Percentiles rank a stretch among this genome's conserved stretches.
Conservation (phyloP, 1,140 invertebrate genomes). For the Colletes gigas region DNA sequence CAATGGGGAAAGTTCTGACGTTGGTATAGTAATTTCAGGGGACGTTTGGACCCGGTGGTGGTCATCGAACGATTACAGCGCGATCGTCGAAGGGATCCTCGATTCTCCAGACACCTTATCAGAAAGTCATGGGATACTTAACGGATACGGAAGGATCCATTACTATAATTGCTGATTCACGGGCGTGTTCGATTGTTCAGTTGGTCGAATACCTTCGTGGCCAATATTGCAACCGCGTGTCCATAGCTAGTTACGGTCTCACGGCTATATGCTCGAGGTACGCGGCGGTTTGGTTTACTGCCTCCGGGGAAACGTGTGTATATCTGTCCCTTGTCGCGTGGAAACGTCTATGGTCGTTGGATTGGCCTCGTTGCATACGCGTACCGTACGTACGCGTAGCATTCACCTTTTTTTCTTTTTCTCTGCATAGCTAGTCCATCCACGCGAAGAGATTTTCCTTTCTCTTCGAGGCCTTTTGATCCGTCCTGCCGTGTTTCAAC, state of each 20-base stretch:
- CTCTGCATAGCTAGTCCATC: neutral
- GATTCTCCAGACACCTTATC: neutral
- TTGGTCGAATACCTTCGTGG: constrained; percentile 19
- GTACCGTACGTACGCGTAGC: neutral
- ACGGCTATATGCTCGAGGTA: constrained; percentile 3
- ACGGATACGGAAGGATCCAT: constrained; percentile 18
- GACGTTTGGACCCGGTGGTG: no score
- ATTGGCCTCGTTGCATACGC: neutral
- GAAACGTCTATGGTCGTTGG: constrained; percentile 25
- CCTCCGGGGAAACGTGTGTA: constrained; percentile 49
- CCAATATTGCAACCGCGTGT: constrained; percentile 27
- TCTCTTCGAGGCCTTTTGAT: neutral
- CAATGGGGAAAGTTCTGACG: no score
- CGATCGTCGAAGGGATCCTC: no score
- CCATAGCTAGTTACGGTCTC: constrained; percentile 33
- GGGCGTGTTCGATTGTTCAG: constrained; percentile 8
- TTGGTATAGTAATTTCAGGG: no score
- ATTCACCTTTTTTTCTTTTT: neutral
- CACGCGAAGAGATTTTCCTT: neutral
- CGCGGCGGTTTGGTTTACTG: constrained; percentile 45
- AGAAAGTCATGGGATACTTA: constrained; percentile 27
- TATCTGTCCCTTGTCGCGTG: constrained; percentile 42
- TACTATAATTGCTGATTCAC: constrained; percentile 43
- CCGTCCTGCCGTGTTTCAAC: neutral
- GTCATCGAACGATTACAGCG: no score